phyloP scores from a whole-genome alignment of 2,797 vertebrate genomes.

The Ispidina picta region DNA sequence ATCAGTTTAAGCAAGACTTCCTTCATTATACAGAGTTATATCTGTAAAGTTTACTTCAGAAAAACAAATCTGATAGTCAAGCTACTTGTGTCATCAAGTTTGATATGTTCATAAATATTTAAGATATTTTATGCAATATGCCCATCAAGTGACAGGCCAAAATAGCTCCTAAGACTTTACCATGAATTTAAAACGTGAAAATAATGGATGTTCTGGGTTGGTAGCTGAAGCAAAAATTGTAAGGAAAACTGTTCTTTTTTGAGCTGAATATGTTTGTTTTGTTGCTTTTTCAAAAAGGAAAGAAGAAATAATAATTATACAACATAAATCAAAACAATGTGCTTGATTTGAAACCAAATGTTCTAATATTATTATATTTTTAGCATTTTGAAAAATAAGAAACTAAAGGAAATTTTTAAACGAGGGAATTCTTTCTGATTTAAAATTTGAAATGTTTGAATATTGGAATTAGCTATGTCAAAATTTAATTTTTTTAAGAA shows the following conservation, averaged over 20 bases:
- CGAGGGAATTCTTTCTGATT: neutral
- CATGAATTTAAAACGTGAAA: conserved; percentile 70
- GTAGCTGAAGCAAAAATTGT: conserved; percentile 34
- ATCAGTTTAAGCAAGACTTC: neutral
- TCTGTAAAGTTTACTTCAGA: conserved; percentile 42
- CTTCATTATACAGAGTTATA: conserved; percentile 20
- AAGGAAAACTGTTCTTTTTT: neutral
- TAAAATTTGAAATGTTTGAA: neutral
- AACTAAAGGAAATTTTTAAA: neutral
- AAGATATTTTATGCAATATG: conserved; percentile 54
- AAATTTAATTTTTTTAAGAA: neutral
- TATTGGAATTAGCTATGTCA: neutral
- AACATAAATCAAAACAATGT: neutral
- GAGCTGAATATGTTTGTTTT: conserved; percentile 16
- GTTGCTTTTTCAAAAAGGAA: neutral
- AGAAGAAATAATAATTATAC: neutral
- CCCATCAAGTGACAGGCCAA: conserved; percentile 53
- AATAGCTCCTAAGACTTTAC: conserved; percentile 52
- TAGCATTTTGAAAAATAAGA: neutral
- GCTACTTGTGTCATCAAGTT: conserved; percentile 30
- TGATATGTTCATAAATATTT: conserved; percentile 62
- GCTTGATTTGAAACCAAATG: neutral
- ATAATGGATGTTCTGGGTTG: conserved; percentile 58
- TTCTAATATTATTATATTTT: neutral
- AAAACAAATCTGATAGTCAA: conserved; percentile 49